Conservation (phyloP, 2,113 vertebrate species). For the Dasyornis broadbenti region DNA sequence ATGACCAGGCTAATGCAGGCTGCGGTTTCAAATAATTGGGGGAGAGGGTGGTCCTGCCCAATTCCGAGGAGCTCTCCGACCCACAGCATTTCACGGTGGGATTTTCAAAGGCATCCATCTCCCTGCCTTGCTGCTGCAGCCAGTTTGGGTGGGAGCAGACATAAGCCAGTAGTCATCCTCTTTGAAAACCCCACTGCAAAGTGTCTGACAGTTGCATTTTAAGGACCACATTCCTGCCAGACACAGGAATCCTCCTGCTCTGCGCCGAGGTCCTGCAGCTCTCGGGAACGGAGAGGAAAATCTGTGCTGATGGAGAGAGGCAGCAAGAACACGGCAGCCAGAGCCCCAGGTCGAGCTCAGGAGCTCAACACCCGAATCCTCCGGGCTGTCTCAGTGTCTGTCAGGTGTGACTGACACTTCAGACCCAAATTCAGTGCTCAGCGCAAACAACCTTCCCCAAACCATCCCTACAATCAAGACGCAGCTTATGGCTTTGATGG, state of each 20-base stretch:
- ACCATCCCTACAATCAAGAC: background rate
- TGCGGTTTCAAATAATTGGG: background rate
- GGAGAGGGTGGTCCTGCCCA: background rate
- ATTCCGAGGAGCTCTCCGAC: background rate
- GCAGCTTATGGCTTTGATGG: accelerated
- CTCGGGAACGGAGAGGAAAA: background rate
- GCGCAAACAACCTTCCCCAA: background rate
- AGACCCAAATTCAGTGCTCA: accelerated
- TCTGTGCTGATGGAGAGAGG: background rate
- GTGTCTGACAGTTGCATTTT: background rate
- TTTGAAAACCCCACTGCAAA: background rate
- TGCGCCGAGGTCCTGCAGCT: background rate
- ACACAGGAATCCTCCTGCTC: background rate
- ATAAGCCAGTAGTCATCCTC: background rate
- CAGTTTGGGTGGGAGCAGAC: background rate
- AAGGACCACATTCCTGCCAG: conserved; percentile 33
- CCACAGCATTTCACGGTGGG: background rate
- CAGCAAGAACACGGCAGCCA: background rate
- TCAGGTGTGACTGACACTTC: background rate
- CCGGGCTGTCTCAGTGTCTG: background rate
- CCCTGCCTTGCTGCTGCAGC: background rate
- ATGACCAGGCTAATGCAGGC: background rate
- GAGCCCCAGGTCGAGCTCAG: background rate
- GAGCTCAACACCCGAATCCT: background rate
- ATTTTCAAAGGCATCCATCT: background rate